phyloP scores from a whole-genome alignment of 2,797 vertebrate species.

The Taenioides sp. region DNA sequence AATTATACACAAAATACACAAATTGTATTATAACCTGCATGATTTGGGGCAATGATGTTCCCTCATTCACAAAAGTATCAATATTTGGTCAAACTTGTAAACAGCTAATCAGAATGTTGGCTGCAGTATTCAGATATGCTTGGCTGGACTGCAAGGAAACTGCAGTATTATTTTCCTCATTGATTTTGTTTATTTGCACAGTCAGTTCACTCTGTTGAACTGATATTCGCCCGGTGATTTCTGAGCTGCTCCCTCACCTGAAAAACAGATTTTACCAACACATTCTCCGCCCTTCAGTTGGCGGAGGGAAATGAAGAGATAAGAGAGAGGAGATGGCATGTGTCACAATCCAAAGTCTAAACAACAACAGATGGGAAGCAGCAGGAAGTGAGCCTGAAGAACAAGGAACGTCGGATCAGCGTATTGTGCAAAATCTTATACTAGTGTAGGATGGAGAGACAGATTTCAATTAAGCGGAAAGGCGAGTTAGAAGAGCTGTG shows the following conservation, averaged over 20 bases:
- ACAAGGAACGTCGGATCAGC: too few species aligned
- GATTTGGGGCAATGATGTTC: background rate
- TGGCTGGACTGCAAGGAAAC: background rate
- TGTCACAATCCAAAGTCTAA: conserved; percentile 7
- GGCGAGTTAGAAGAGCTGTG: too few species aligned
- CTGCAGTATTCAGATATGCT: conserved; percentile 6
- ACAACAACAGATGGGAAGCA: conserved; percentile 17
- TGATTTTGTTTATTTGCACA: conserved; percentile 22
- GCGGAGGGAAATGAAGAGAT: conserved; percentile 12
- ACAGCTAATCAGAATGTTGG: conserved; percentile 19
- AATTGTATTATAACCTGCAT: background rate
- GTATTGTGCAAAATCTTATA: background rate
- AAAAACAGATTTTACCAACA: conserved; percentile 17
- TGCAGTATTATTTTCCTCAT: background rate
- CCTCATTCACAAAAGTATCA: background rate
- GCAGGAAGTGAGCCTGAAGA: background rate
- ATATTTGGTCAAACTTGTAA: background rate
- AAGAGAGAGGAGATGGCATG: conserved; percentile 19
- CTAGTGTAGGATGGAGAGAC: too few species aligned
- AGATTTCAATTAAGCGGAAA: too few species aligned
- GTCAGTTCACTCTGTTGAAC: conserved; percentile 13
- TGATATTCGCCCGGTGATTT: background rate
- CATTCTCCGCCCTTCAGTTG: background rate
- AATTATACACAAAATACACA: background rate
- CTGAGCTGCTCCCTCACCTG: conserved; percentile 5